Conservation (phyloP, 2,797 vertebrate species). For the Syndactyla subalaris region DNA sequence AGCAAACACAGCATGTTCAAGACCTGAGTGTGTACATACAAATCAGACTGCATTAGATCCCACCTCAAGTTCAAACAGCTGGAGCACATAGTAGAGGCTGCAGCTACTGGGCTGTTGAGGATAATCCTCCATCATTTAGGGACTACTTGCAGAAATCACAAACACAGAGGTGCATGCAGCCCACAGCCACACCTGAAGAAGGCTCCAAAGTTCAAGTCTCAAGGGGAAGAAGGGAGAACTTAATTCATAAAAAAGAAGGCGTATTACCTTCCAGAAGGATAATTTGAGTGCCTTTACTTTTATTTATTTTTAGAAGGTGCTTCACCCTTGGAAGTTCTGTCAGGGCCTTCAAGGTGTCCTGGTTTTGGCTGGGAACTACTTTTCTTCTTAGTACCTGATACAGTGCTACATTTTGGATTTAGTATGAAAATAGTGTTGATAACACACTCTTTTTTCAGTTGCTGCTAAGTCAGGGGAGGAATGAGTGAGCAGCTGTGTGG, state of each 20-base stretch:
- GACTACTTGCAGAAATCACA: background rate
- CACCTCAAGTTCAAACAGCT: background rate
- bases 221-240: background rate
- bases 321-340: background rate
- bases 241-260: background rate
- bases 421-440: background rate
- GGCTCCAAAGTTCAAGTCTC: background rate
- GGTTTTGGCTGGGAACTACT: background rate
- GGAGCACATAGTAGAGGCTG: rapidly evolving
- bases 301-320: background rate
- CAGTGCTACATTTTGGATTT: background rate
- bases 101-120: background rate
- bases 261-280: background rate
- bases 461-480: background rate
- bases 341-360: background rate
- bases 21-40: background rate
- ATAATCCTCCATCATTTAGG: background rate
- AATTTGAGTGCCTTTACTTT: background rate
- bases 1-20: background rate
- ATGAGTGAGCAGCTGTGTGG: background rate
- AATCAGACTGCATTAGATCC: background rate
- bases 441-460: background rate
- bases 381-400: background rate
- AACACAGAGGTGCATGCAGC: background rate
- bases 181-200: background rate